Percentiles rank a stretch among this genome's conserved stretches.
Evolutionary conservation across 2,888 invertebrate species (phyloP).

Genomic region (Peribatodes rhomboidaria): DNA sequence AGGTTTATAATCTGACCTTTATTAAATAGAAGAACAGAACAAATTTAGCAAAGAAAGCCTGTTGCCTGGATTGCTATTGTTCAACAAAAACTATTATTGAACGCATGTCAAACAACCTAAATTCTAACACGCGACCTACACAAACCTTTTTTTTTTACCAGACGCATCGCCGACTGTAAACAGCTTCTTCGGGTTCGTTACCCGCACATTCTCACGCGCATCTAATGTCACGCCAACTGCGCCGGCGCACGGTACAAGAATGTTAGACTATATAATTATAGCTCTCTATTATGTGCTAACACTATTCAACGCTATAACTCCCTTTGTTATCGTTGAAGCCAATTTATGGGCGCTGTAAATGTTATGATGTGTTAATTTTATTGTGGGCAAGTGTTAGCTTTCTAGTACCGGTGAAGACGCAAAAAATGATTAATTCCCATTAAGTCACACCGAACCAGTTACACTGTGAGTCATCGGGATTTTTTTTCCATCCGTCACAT

Average conservation of each 20-base stretch:
- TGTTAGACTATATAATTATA: constrained; percentile 33
- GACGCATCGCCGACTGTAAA: constrained; percentile 65
- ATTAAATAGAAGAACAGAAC: too few relatives aligned
- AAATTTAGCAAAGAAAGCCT: too few relatives aligned
- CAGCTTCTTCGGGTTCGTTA: constrained; percentile 71
- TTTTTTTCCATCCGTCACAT: too few relatives aligned
- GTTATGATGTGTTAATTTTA: constrained; percentile 31
- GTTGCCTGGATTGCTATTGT: too few relatives aligned
- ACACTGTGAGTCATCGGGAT: too few relatives aligned
- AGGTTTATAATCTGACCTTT: too few relatives aligned
- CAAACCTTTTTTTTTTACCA: too few relatives aligned
- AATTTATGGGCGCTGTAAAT: constrained; percentile 26
- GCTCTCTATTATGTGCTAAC: constrained; percentile 32
- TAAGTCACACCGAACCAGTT: too few relatives aligned
- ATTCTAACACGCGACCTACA: too few relatives aligned
- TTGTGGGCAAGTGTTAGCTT: constrained; percentile 10
- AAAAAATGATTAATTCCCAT: too few relatives aligned
- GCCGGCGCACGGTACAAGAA: constrained; percentile 52
- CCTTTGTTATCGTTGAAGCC: constrained; percentile 17
- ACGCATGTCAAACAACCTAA: too few relatives aligned
- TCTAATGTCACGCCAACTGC: constrained; percentile 66
- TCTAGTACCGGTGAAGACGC: neutral
- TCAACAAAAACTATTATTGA: too few relatives aligned
- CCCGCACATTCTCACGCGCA: constrained; percentile 71
- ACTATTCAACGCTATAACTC: constrained; percentile 26